Conservation (phyloP, 2,797 vertebrate genomes). For the Pseudotriccus pelzelni region DNA sequence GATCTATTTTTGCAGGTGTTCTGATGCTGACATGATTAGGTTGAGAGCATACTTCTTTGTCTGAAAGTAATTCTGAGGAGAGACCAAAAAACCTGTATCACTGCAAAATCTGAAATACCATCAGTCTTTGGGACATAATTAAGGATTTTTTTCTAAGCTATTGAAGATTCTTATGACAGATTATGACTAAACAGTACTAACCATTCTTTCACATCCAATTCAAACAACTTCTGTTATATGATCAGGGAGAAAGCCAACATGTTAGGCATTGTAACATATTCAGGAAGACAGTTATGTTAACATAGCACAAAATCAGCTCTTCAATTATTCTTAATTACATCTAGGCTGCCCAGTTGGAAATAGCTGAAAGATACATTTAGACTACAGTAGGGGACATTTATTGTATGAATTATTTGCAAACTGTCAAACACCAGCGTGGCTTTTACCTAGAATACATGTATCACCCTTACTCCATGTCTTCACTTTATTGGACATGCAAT, state of each 20-base stretch:
- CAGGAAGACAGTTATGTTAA: slow-evolving; percentile 13
- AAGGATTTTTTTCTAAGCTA: not conserved
- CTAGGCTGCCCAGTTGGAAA: slow-evolving; percentile 28
- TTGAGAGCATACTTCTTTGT: slow-evolving; percentile 14
- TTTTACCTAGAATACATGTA: slow-evolving; percentile 18
- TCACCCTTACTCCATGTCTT: not conserved
- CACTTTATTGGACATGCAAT: not conserved
- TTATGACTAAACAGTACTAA: slow-evolving; percentile 27
- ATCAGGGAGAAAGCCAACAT: slow-evolving; percentile 5
- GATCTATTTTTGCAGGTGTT: slow-evolving; percentile 67
- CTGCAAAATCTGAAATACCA: slow-evolving; percentile 25
- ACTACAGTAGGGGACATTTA: not conserved
- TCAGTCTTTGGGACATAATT: slow-evolving; percentile 1
- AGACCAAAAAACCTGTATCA: slow-evolving; percentile 21
- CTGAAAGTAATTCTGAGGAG: slow-evolving; percentile 30
- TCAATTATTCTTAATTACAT: slow-evolving; percentile 36
- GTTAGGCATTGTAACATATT: not conserved
- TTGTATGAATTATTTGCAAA: slow-evolving; percentile 30
- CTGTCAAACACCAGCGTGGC: not conserved
- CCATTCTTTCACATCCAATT: slow-evolving; percentile 29
- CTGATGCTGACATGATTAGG: slow-evolving; percentile 39
- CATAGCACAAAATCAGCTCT: slow-evolving; percentile 12
- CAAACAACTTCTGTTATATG: not conserved
- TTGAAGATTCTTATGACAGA: slow-evolving; percentile 21
- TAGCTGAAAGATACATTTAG: slow-evolving; percentile 2